A percentile compares a stretch with the other conserved stretches of the same genome.
Conservation (phyloP, 2,888 invertebrate genomes). For the Sarcophaga caerulescens region DNA sequence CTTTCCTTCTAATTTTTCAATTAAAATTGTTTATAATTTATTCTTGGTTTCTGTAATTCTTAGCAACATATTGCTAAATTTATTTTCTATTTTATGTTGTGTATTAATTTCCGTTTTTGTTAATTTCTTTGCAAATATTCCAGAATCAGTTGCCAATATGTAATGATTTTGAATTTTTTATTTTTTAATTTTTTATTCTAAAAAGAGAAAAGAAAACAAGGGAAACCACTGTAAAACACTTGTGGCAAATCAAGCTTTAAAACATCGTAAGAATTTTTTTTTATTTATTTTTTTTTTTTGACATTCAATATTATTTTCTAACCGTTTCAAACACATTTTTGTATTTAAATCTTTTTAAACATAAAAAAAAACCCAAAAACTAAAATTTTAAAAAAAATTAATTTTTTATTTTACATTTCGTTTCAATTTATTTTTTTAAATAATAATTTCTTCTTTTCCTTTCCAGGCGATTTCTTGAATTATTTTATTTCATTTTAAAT, state of each 20-base stretch:
- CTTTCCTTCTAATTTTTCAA: not conserved
- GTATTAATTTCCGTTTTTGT: conserved; percentile 3
- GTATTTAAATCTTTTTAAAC: not conserved
- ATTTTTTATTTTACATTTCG: conserved; percentile 5
- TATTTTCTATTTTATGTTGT: conserved; percentile 9
- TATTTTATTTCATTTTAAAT: not conserved
- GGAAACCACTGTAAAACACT: conserved; percentile 43
- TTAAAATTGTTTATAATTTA: conserved; percentile 4
- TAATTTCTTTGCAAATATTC: conserved; percentile 25
- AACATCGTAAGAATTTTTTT: not conserved
- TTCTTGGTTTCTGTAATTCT: conserved; percentile 28
- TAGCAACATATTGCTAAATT: conserved; percentile 32
- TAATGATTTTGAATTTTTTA: not conserved
- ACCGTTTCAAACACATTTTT: not conserved
- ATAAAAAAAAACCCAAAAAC: not conserved
- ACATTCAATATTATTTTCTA: no score
- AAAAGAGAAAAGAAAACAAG: conserved; percentile 16
- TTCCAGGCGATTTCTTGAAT: not conserved
- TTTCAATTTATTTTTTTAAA: not conserved
- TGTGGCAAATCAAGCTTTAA: conserved; percentile 23
- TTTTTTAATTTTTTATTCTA: conserved; percentile 6
- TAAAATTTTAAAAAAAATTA: not conserved
- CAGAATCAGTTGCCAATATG: conserved; percentile 36
- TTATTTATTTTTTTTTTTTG: no score
- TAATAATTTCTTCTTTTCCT: not conserved